Base-by-base conservation (phyloP, 2,113 vertebrate genomes). In the Oryzias celebensis region DNA sequence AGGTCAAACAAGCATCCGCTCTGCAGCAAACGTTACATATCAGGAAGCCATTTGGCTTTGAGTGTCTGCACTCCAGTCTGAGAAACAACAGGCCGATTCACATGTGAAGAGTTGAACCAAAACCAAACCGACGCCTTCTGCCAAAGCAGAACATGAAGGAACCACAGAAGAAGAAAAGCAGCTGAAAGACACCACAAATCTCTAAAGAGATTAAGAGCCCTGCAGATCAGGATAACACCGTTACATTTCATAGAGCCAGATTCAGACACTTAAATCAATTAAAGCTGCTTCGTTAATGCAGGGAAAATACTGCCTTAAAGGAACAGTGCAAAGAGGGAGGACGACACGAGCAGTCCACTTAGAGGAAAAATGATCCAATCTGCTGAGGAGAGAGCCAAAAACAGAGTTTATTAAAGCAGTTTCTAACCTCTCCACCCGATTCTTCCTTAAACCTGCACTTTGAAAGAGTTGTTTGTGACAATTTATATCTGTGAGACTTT, bases 391-490 rank as follows among this genome's bases (percentile, higher is more conserved):
- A 52, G 42, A 44, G 46, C 49, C 5, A 28, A 63, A 20, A 23
- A 10, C 1, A 15, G 48, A 52, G 17, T 55, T 52, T 42, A 54
- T 55, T 49, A 22, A 51, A 14, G 46, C n/a, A 48, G 58, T 31
- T 67, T 64, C 51, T 42, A 15, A 18, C 43, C 8, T 62, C 68
- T 57, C n/a, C 31, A 58, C 52, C 14, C 3, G 14, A 46, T 23
- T 22, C 48, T 62, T 62, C 61, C 56, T 74, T 74, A 65, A 62
- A 58, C 58, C 23, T 3, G 45, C 48, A 75, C 42, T 57, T 60
- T 45, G 52, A 52, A 56, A 51, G 43, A 53, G 22, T 22, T 31
- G 13, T 51, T 26, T 68, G 4, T 54, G 18, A 54, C 58, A 46
- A 42, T 55, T 58, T 43, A 16, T 52, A 22, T 31, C 22, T 15